A percentile compares a stretch with the other conserved stretches of the same genome.
Evolutionary conservation across 2,888 invertebrate genomes (phyloP).

Genomic region (Microctonus brassicae): DNA sequence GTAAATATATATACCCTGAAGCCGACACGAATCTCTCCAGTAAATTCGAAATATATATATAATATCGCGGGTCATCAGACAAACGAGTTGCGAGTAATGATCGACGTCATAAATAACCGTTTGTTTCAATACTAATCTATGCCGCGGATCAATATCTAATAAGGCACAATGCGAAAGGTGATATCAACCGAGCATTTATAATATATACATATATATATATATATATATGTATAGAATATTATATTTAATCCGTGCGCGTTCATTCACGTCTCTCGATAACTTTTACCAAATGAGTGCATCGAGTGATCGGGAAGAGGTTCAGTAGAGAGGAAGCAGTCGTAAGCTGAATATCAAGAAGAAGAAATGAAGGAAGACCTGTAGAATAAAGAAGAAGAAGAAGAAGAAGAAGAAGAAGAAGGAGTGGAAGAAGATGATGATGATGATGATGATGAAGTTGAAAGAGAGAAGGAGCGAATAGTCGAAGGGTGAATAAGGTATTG

Average conservation of each 20-base stretch:
- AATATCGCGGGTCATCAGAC: conserved; percentile 63
- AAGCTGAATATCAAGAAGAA: conserved; percentile 13
- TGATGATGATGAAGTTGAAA: conserved; percentile 32
- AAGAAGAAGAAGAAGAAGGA: conserved; percentile 40
- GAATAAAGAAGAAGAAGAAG: conserved; percentile 27
- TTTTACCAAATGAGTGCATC: neutral
- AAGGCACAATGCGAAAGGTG: conserved; percentile 54
- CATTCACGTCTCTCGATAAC: conserved; percentile 4
- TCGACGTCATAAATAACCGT: conserved; percentile 66
- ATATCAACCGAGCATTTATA: conserved; percentile 24
- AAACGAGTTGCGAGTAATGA: conserved; percentile 57
- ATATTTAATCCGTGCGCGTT: neutral
- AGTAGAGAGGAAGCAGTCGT: conserved; percentile 23
- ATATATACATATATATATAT: too few relatives aligned
- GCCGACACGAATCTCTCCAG: conserved; percentile 36
- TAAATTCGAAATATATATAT: conserved; percentile 34
- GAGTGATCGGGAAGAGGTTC: neutral
- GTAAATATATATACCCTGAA: conserved; percentile 23
- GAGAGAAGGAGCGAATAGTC: conserved; percentile 48
- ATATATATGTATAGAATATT: neutral
- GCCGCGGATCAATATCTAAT: conserved; percentile 66
- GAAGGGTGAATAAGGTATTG: conserved; percentile 61
- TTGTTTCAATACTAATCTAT: conserved; percentile 67
- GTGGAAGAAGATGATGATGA: conserved; percentile 34
- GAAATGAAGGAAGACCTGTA: conserved; percentile 23